Percentiles rank a stretch among this genome's conserved stretches.
phyloP scores from a whole-genome alignment of 2,888 invertebrate genomes.

The Leptodirus hochenwartii region DNA sequence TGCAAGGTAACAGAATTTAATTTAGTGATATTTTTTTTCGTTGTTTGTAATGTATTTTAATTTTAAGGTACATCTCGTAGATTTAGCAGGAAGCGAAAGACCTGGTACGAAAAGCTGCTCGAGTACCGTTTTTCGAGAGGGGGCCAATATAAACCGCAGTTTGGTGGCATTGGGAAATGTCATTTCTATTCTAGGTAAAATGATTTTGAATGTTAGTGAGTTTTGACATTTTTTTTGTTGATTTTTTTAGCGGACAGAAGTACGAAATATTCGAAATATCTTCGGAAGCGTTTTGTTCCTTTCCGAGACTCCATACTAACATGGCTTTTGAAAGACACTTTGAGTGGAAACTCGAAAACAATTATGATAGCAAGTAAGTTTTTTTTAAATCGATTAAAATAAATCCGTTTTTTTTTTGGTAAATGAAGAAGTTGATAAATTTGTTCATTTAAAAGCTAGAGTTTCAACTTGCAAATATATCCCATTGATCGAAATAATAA shows the following conservation, averaged over 20 bases:
- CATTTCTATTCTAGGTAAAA: slow-evolving; percentile 54
- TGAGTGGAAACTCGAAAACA: slow-evolving; percentile 60
- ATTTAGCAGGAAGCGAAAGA: slow-evolving; percentile 52
- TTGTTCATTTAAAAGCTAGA: no score
- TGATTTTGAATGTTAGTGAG: slow-evolving; percentile 1
- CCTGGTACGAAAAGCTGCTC: slow-evolving; percentile 30
- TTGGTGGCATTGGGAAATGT: slow-evolving; percentile 67
- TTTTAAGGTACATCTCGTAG: slow-evolving; percentile 42
- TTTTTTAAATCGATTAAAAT: slow-evolving; percentile 3
- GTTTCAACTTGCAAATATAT: no score
- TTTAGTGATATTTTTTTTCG: no score
- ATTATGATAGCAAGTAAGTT: slow-evolving; percentile 64
- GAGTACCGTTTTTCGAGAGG: slow-evolving; percentile 36
- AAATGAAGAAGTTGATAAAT: no score
- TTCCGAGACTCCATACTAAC: slow-evolving; percentile 66
- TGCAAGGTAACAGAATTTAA: no score
- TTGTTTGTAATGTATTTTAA: not conserved
- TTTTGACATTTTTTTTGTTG: no score
- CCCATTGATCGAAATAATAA: no score
- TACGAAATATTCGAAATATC: slow-evolving; percentile 18
- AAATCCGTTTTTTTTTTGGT: no score
- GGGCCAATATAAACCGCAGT: slow-evolving; percentile 61
- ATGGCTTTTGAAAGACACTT: slow-evolving; percentile 64
- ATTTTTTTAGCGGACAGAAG: slow-evolving; percentile 26
- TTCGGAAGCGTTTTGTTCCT: slow-evolving; percentile 42